Base-by-base conservation (phyloP, 2,797 vertebrate species). In the Anguilla obscura region DNA sequence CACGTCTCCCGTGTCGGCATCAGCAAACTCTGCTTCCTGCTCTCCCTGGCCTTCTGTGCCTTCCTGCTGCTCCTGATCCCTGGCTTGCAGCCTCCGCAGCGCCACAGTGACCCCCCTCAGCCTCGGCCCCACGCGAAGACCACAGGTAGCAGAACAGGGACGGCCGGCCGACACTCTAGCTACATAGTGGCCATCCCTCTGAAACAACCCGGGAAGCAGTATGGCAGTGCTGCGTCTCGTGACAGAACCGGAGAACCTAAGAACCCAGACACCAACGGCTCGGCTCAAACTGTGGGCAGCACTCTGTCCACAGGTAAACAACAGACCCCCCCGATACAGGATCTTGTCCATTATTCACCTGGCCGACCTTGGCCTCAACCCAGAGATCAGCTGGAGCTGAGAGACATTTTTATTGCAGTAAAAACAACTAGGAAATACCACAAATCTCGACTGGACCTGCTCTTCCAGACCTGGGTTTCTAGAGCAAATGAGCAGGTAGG, bases 381-480 rank as follows among this genome's bases (percentile, higher is more conserved):
- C 58, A 90, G 87, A 50, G 96, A 97, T 74, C 89, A 86, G 3
- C 92, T 99, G 56, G 93, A 95, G 63, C 92, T 96, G 3, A 95
- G 96, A 83, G 98, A 99, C 91, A 93, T 99, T 93, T 99, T 99
- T 91, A 96, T 99, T 84, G 98, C 98, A 0, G 96, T 99, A 84
- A 99, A 99, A 94, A 99, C 98, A 33, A 99, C 98, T 52, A 96
- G 96, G 86, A 98, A 97, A 90, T 98, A 98, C 92, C 98, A 99
- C 92, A 95, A 89, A 90, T 96, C 96, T 84, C 96, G 98, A 79
- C 92, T 99, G 93, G 96, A 96, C 90, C 93, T 99, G 92, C 96
- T 99, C 2, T 95, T 98, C 33, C 96, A 97, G 87, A 99, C 98
- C 54, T 99, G 98, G 98, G 96, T 98, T 92, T 98, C 98, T 21